Conservation (phyloP, 2,113 vertebrate species). For the Ochotona princeps region DNA sequence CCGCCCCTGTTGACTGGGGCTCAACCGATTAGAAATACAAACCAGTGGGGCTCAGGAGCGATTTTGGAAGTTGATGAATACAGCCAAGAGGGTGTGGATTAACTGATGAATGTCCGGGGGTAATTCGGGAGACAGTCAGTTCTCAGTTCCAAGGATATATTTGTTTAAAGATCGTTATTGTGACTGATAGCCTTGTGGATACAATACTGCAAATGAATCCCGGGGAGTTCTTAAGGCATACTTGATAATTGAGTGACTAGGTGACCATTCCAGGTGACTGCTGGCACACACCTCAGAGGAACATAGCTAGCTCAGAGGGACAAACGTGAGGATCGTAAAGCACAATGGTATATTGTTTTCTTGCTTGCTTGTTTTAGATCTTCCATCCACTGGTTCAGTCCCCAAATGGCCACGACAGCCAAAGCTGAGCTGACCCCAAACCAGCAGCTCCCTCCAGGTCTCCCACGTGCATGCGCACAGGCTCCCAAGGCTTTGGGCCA, state of each 20-base stretch:
- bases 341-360: too few relatives aligned
- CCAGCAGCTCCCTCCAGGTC: too few relatives aligned
- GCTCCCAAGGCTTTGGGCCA: too few relatives aligned
- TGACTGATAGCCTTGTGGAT: not conserved
- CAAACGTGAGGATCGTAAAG: too few relatives aligned
- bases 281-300: too few relatives aligned
- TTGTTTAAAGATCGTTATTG: not conserved
- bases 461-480: too few relatives aligned
- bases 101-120: not conserved
- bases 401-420: too few relatives aligned
- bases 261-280: too few relatives aligned
- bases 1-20: not conserved
- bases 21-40: not conserved
- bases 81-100: not conserved
- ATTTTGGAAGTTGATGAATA: not conserved
- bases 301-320: too few relatives aligned
- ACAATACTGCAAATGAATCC: not conserved
- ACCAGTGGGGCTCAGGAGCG: not conserved
- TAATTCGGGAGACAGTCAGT: not conserved
- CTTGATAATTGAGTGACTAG: not conserved
- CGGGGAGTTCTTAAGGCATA: not conserved
- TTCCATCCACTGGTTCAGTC: too few relatives aligned
- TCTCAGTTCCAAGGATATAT: not conserved
- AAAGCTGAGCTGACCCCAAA: too few relatives aligned
- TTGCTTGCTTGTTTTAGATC: too few relatives aligned